Base-by-base conservation (phyloP, 1,140 invertebrate species). In the Hylaeus volcanicus region DNA sequence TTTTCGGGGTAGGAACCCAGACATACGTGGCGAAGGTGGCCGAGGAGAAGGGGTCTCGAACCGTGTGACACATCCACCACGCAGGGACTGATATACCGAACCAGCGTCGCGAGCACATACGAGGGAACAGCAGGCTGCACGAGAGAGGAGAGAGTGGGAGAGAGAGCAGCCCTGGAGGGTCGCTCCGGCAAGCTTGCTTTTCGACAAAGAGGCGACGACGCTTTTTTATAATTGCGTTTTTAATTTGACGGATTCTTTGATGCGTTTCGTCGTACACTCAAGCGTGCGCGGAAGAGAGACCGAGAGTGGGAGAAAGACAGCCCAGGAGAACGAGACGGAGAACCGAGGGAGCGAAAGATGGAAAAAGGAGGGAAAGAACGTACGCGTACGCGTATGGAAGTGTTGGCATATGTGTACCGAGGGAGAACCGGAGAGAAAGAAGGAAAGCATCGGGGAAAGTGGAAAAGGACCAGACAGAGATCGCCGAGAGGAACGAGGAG, bases 211-310 rank as follows among this genome's bases (percentile, higher is more conserved):
- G 85, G 82, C 77, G 82, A 83, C 85, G 88, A 89, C 86, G 88
- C 90, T 89, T 92, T 90, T 92, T 92, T 92, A 90, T 92, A 91
- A 92, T 92, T 93, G 91, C 91, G 89, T 92, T 93, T 93, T 93
- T 93, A 92, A 92, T 93, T 91, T 92, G 90, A 91, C 90, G 90
- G 89, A 92, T 89, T 88, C 90, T 91, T 91, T 92, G 88, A 92
- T 88, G 88, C 87, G 77, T 88, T 89, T 89, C 84, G 81, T 56
- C 83, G 74, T 86, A 81, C 60, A 79, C 82, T 83, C 77, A 81
- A 65, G 75, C 81, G 76, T 61, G 71, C 86, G 81, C 77, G 65
- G 71, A 79, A 78, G 70, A 81, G 66, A 58, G 69, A 61, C 12
- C 51, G 71, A 75, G 51, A 26, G 64, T 12, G 73, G 4, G 69